phyloP scores from a whole-genome alignment of 2,113 vertebrate species.

The Martes martes region DNA sequence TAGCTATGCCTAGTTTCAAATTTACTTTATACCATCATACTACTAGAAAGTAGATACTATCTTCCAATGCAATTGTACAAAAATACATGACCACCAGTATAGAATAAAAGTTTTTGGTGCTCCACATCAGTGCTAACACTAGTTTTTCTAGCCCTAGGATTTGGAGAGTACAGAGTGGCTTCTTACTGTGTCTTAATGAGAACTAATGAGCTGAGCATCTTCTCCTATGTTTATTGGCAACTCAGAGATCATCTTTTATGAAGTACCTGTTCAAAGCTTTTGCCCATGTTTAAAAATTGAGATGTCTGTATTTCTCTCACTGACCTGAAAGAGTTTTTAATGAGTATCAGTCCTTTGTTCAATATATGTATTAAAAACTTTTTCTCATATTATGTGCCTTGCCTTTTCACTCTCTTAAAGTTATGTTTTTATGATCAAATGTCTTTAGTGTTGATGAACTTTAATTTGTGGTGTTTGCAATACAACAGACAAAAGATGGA shows the following conservation, averaged over 20 bases:
- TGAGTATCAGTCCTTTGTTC: background rate
- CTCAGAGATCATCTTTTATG: background rate
- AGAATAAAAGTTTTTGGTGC: background rate
- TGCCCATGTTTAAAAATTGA: background rate
- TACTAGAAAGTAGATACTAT: background rate
- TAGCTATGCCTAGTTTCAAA: background rate
- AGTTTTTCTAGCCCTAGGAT: background rate
- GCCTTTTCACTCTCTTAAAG: background rate
- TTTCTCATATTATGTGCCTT: background rate
- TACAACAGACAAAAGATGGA: background rate
- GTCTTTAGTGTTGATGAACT: background rate
- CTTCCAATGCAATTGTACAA: background rate
- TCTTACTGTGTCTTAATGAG: background rate
- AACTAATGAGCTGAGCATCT: background rate
- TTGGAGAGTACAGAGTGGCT: background rate
- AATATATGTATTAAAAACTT: background rate
- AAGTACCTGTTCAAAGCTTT: background rate
- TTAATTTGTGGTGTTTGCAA: background rate
- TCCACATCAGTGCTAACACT: background rate
- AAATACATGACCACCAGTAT: background rate
- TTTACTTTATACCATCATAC: background rate
- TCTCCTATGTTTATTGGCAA: background rate
- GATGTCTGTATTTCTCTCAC: background rate
- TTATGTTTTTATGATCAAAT: background rate
- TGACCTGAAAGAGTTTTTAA: background rate